Conservation (phyloP, 2,113 vertebrate species). For the Scalopus aquaticus region DNA sequence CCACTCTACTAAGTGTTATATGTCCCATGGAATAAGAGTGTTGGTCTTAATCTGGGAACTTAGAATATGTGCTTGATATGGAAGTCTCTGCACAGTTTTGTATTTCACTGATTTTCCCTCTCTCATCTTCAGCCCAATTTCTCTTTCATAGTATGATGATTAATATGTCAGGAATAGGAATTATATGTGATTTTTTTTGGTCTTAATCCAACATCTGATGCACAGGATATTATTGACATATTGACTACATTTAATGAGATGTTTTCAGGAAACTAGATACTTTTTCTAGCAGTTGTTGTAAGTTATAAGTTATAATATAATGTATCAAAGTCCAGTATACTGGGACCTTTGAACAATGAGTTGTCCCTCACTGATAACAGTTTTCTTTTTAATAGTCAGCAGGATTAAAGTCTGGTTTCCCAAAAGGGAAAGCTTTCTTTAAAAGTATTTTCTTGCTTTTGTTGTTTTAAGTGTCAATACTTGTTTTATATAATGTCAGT, state of each 20-base stretch:
- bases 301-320: constrained; percentile 27
- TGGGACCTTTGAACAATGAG: constrained; percentile 7
- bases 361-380: not conserved
- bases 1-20: not conserved
- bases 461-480: not conserved
- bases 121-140: not conserved
- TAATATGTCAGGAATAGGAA: not conserved
- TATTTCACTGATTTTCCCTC: not conserved
- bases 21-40: not conserved
- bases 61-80: not conserved
- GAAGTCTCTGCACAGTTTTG: not conserved
- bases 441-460: constrained; percentile 17
- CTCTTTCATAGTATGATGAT: not conserved
- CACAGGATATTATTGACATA: not conserved
- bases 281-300: not conserved
- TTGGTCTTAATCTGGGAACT: not conserved
- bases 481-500: not conserved
- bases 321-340: constrained; percentile 18
- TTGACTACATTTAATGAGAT: not conserved
- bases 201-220: not conserved
- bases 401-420: not conserved
- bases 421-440: not conserved
- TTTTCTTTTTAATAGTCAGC: constrained; percentile 5
- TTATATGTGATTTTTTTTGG: not conserved
- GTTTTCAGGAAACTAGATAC: constrained; percentile 26